Conservation (phyloP, 1,140 invertebrate genomes). For the Latrodectus geometricus region DNA sequence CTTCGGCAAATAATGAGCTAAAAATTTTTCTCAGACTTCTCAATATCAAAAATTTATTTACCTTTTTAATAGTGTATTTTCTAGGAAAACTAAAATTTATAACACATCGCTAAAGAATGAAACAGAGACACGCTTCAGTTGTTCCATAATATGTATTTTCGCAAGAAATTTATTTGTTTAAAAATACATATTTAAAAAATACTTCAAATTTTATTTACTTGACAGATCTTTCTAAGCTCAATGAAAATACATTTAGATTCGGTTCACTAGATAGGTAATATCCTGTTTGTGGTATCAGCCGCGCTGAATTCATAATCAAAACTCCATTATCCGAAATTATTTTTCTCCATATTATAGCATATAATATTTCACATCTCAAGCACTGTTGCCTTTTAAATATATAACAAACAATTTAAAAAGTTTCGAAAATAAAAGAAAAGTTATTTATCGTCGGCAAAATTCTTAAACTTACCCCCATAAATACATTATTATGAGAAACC, state of each 20-base stretch:
- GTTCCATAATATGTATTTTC: neutral
- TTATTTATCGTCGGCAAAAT: neutral
- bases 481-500: neutral
- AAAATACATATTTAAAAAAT: neutral
- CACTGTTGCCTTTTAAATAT: neutral
- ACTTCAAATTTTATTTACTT: neutral
- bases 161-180: neutral
- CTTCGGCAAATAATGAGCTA: too few species aligned
- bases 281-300: neutral
- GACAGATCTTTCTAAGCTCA: neutral
- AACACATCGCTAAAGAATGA: too few species aligned
- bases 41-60: too few species aligned
- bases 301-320: neutral
- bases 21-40: too few species aligned
- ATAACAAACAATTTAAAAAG: neutral
- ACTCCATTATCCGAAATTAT: neutral
- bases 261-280: neutral
- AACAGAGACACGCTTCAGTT: neutral
- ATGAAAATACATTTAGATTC: neutral
- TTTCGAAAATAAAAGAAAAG: neutral
- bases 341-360: neutral
- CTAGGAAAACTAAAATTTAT: too few species aligned
- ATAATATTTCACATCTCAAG: neutral
- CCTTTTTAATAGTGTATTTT: too few species aligned
- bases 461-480: neutral